A percentile compares a stretch with the other conserved stretches of the same genome.
Evolutionary conservation across 2,797 vertebrate genomes (phyloP).

Genomic region (Pipistrellus pygmaeus): DNA sequence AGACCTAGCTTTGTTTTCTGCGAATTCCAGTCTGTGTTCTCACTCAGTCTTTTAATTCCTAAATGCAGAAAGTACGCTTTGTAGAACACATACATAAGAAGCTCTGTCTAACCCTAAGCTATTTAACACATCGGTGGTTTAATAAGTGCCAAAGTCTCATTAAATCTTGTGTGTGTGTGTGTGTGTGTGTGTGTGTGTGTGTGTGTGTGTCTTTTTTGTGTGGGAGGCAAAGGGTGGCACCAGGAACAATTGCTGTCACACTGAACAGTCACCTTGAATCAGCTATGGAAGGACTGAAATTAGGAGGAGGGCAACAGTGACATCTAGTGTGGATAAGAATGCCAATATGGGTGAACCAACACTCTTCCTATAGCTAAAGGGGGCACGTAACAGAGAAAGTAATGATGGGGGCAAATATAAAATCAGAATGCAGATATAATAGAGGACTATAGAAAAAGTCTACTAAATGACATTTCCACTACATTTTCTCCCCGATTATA

Average conservation of each 20-base stretch:
- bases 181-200: slow-evolving; percentile 15
- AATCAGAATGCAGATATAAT: neutral
- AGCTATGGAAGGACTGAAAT: slow-evolving; percentile 14
- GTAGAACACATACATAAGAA: slow-evolving; percentile 68
- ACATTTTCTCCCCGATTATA: neutral
- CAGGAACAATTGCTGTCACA: neutral
- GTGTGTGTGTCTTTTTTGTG: slow-evolving; percentile 3
- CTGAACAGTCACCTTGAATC: slow-evolving; percentile 44
- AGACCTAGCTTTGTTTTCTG: slow-evolving; percentile 63
- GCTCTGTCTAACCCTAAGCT: slow-evolving; percentile 76
- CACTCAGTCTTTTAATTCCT: slow-evolving; percentile 66
- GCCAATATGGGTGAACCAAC: neutral
- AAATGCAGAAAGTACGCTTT: slow-evolving; percentile 64
- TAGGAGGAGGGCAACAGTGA: slow-evolving; percentile 81
- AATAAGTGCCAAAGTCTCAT: slow-evolving; percentile 70
- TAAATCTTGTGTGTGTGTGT: slow-evolving; percentile 54
- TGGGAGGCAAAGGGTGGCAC: slow-evolving; percentile 55
- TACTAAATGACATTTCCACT: neutral
- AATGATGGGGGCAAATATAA: neutral
- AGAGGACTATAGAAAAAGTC: neutral
- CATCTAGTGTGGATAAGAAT: slow-evolving; percentile 80
- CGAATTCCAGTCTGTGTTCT: slow-evolving; percentile 63
- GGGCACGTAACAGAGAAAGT: neutral
- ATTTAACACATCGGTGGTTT: slow-evolving; percentile 79
- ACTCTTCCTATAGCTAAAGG: neutral